Evolutionary conservation across 2,797 vertebrate species (phyloP), one percentile per base, ranked within the genome.

Genomic region (Lutjanus campechanus): DNA sequence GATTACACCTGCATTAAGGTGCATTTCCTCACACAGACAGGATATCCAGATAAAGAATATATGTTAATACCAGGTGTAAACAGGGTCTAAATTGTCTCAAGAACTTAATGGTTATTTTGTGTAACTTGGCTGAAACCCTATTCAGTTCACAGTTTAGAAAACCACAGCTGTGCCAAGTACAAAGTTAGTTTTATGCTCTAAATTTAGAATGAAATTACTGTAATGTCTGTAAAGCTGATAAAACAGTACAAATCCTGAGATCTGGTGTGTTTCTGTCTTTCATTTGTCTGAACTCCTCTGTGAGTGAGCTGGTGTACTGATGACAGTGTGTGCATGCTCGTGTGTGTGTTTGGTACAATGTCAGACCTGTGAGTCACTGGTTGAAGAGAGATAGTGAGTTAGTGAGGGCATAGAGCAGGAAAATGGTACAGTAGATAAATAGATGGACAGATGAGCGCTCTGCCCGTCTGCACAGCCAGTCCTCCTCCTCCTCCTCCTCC

Each of bases 361-460:
- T 88, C 73, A 79, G 79, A 69, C 60, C 68, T 78, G 77, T 86
- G 84, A 91, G 73, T 88, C 89, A 85, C 67, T 69, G 69, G 54
- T 64, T 63, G 78, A 72, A 79, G 79, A 77, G 59, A 29, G 46
- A 70, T 50, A 69, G 58, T 53, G 74, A 89, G 81, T 82, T 82
- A 72, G 64, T 74, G 88, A 82, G 66, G 76, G 69, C 69, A 83
- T 61, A 25, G 67, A 81, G 86, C 41, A 46, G 64, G 63, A 71
- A 85, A 81, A 89, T 84, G 73, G 76, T 78, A 69, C 8, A 61
- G 87, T 79, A 77, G 78, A 86, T 76, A 83, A 65, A 84, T 81
- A 76, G 64, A 84, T 77, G 87, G 70, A 78, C 70, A 80, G 83
- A 80, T 87, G 70, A 77, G 60, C 64, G 53, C 20, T 77, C 53